A percentile compares a stretch with the other conserved stretches of the same genome.
These are phyloP conservation scores for Channa striata DNA, from an alignment of 2,797 vertebrate genomes.

Conservation along the genomic window DNA sequence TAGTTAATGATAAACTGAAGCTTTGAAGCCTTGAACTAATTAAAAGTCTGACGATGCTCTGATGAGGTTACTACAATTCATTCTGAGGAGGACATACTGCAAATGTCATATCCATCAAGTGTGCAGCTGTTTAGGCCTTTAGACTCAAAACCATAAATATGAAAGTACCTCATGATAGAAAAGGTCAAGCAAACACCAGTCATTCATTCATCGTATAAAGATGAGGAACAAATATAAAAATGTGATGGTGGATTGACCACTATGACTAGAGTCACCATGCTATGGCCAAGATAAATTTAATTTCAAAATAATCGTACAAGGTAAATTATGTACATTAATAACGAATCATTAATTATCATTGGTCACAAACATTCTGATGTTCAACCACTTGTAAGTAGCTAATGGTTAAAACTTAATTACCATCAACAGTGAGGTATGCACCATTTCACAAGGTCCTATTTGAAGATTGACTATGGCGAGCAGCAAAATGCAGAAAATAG, in stretches of 20 bases:
- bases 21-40: no score
- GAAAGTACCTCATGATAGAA: no score
- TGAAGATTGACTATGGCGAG: conserved; percentile 41
- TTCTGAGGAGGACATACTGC: no score
- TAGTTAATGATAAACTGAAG: no score
- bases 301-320: neutral
- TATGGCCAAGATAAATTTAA: neutral
- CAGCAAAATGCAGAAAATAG: conserved; percentile 43
- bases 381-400: neutral
- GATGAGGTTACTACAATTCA: no score
- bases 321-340: neutral
- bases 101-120: no score
- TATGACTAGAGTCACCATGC: neutral
- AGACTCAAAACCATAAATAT: no score
- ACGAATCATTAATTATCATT: conserved; percentile 7
- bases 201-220: neutral
- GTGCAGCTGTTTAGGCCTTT: no score
- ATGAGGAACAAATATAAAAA: neutral
- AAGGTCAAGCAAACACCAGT: no score
- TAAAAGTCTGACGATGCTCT: no score
- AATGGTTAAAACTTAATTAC: conserved; percentile 8
- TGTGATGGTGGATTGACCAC: no score
- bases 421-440: neutral
- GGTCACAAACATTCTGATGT: neutral
- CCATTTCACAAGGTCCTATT: conserved; percentile 22